Base-by-base conservation (phyloP, 2,113 vertebrate genomes). In the Phylloscopus trochilus region DNA sequence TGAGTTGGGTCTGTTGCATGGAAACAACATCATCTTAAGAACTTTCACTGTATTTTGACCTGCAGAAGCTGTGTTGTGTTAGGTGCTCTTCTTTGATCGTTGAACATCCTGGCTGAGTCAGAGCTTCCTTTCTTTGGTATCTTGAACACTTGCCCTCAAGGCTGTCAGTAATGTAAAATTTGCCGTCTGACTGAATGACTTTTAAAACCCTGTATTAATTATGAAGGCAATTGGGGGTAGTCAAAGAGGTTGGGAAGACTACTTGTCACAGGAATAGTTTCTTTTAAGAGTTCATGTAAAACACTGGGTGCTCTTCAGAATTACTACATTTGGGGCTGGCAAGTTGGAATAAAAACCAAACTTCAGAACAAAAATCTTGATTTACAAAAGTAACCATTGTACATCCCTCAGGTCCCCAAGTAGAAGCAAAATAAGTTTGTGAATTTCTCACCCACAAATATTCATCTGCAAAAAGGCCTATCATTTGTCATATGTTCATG, bases 91-190 rank as follows among this genome's bases (percentile, higher is more conserved):
- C 81, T 95, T 84, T 93, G 70, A 79, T 88, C 58, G 13, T 20
- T 41, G n/a, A 82, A 63, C 58, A 56, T 78, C 59, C 84, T 91
- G 81, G 11, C 74, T 91, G 74, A 94, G 52, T 94, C 74, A 79
- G 81, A 92, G 49, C 78, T 93, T 94, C 82, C 74, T 78, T 94
- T 87, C 69, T 70, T 84, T 78, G 66, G 27, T 75, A 14, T 76
- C 68, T 78, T 79, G 78, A 91, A 83, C n/a, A 35, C 70, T 87
- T 85, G 66, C 24, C 53, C 17, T 87, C 14, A 37, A 69, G 44
- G 44, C 60, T 74, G 33, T 95, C 52, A 72, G 22, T 51, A 74
- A 49, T 64, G n/a, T 60, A 63, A 91, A 91, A 82, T 58, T 84
- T 89, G 43, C 62, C 9, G 6, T 90, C 31, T 66, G 52, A 60